Base-by-base conservation (phyloP, 2,888 invertebrate species). In the Cynaeus angustus region DNA sequence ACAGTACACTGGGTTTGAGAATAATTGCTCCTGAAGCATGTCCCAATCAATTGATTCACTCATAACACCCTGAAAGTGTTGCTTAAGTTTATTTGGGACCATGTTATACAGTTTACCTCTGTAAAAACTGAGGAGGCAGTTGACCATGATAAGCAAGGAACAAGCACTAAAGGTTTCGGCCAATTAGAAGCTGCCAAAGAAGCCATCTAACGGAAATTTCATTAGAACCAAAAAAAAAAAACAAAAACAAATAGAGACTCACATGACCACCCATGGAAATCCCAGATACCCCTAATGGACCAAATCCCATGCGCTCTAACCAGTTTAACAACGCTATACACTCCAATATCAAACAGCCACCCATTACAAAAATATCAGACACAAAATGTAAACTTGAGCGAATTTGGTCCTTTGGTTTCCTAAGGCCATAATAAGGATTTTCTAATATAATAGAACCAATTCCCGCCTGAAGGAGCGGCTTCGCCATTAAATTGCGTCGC, bases 251-350 rank as follows among this genome's bases (percentile, higher is more conserved):
- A 41, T 10, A n/a, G 10, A 41, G 73, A 89, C 94, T 89, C 86
- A 98, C 98, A 88, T 98, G 97, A 66, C 98, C 98, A 67, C 98
- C 98, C 98, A 99, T 98, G 26, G 98, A 98, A 64, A 98, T 89
- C 7, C 98, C 99, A 28, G 97, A 96, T 61, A 99, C 90, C 56
- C 97, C 98, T 14, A 99, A 88, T 0, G 99, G 98, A 8, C 97
- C 97, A 77, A 93, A 93, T 9, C 97, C 98, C 82, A 94, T 90
- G 64, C 90, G 87, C 85, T 97, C 95, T 83, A 96, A 96, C 98
- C 98, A 99, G 85, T 97, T 93, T 75, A 99, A 89, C 74, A 99
- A 87, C 53, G 94, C 97, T 77, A 97, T 86, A 41, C 95, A 93
- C 87, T 99, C 99, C 78, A 98, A 88, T 73, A 99, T 94, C 68